Conservation (phyloP, 2,113 vertebrate genomes). For the Sapayoa aenigma region DNA sequence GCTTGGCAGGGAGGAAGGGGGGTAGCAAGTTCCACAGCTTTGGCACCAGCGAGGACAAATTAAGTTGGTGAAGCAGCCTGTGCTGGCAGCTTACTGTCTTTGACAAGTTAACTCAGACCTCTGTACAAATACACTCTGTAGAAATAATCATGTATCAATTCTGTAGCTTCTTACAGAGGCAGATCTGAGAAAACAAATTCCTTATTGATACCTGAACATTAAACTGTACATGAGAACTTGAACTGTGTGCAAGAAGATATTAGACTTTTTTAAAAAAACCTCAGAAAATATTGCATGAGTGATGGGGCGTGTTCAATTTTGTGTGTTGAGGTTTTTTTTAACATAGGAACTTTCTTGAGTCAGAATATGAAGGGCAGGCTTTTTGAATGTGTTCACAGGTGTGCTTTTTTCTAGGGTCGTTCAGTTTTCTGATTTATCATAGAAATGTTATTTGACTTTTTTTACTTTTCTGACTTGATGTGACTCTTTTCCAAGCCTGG, state of each 20-base stretch:
- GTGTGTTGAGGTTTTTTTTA: too few species aligned
- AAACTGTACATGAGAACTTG: neutral
- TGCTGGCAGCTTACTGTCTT: neutral
- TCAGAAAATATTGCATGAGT: neutral
- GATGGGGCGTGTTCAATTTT: neutral
- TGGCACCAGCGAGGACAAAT: neutral
- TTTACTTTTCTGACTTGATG: neutral
- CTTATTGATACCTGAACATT: neutral
- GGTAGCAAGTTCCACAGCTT: neutral
- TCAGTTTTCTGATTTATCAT: neutral
- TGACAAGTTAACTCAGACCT: neutral
- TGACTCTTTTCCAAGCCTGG: neutral
- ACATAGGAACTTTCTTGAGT: too few species aligned
- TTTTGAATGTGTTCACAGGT: neutral
- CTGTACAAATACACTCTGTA: neutral
- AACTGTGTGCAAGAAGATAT: neutral
- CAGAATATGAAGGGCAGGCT: neutral
- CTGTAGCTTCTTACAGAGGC: neutral
- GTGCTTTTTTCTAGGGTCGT: neutral
- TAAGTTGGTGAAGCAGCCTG: neutral
- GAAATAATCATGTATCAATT: neutral
- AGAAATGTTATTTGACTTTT: neutral
- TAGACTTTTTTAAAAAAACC: neutral
- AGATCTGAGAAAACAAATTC: neutral
- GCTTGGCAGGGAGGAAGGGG: neutral